phyloP scores from a whole-genome alignment of 2,888 invertebrate genomes.

The Caenorhabditis imperialis region DNA sequence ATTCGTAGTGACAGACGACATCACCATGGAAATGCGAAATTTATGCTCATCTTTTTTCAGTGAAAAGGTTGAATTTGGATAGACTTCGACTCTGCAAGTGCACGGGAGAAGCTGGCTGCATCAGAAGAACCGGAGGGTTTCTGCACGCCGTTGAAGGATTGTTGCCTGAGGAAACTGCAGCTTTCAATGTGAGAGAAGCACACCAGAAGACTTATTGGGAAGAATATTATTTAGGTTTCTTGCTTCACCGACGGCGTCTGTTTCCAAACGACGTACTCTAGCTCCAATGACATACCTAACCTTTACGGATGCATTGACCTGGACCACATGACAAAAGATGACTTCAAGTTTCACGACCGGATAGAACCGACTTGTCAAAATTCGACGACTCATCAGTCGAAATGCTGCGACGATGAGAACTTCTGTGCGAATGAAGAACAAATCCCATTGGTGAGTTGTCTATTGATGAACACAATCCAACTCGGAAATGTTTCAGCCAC shows the following conservation, averaged over 20 bases:
- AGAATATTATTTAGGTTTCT: slow-evolving; percentile 12
- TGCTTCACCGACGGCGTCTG: slow-evolving; percentile 48
- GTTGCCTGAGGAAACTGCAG: background rate
- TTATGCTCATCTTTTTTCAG: slow-evolving; percentile 32
- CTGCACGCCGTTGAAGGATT: background rate
- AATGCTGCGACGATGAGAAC: slow-evolving; percentile 26
- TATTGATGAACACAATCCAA: background rate
- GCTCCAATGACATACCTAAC: background rate
- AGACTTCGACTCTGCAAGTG: slow-evolving; percentile 13
- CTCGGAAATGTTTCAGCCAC: slow-evolving; percentile 2
- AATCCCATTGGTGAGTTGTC: slow-evolving; percentile 5
- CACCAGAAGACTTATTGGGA: background rate
- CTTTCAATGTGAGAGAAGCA: slow-evolving; percentile 9
- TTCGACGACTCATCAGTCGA: slow-evolving; percentile 9
- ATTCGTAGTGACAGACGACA: no score
- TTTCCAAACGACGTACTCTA: slow-evolving; percentile 16
- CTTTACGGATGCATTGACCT: slow-evolving; percentile 43
- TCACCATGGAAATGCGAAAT: no score
- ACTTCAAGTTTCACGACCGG: background rate
- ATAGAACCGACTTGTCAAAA: slow-evolving; percentile 10
- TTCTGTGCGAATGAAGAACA: slow-evolving; percentile 41
- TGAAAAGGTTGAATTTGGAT: slow-evolving; percentile 2
- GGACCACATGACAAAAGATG: background rate
- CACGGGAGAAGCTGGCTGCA: slow-evolving; percentile 24
- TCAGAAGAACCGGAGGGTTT: slow-evolving; percentile 17